Percentiles rank a stretch among this genome's conserved stretches.
Conservation (phyloP, 2,888 invertebrate species). For the Gerris lacustris region DNA sequence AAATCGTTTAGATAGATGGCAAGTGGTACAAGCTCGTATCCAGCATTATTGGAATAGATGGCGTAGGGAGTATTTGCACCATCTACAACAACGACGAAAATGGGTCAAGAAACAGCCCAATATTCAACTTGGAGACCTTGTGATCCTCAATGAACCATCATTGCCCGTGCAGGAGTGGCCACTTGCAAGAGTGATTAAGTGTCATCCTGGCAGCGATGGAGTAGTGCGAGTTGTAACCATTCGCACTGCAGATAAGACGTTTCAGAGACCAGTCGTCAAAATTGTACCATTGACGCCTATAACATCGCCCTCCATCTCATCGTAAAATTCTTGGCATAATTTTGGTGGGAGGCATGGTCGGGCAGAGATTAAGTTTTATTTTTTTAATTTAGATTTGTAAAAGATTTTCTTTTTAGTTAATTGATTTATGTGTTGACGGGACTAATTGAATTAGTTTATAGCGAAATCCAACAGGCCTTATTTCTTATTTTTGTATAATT, state of each 20-base stretch:
- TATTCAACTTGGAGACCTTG: conserved; percentile 7
- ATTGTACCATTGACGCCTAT: conserved; percentile 22
- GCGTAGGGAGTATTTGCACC: conserved; percentile 14
- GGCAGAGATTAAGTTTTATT: too few species aligned
- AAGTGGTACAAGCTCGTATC: conserved; percentile 16
- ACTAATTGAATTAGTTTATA: too few species aligned
- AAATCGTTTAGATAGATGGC: conserved; percentile 18
- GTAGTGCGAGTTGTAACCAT: conserved; percentile 19
- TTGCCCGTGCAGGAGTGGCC: too few species aligned
- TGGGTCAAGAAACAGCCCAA: conserved; percentile 5
- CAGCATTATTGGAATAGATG: conserved; percentile 24
- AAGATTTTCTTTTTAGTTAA: too few species aligned
- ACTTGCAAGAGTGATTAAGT: conserved; percentile 1
- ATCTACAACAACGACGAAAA: too few species aligned
- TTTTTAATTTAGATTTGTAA: too few species aligned
- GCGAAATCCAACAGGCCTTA: too few species aligned
- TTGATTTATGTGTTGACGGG: too few species aligned
- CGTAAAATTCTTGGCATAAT: too few species aligned
- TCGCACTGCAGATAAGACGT: conserved; percentile 15
- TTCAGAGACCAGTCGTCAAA: conserved; percentile 19
- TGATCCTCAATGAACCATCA: conserved; percentile 12
- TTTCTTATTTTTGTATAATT: too few species aligned
- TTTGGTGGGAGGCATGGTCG: too few species aligned
- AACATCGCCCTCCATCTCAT: too few species aligned
- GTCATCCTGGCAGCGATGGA: conserved; percentile 20